phyloP scores from a whole-genome alignment of 2,113 vertebrate species.

The Cairina moschata region DNA sequence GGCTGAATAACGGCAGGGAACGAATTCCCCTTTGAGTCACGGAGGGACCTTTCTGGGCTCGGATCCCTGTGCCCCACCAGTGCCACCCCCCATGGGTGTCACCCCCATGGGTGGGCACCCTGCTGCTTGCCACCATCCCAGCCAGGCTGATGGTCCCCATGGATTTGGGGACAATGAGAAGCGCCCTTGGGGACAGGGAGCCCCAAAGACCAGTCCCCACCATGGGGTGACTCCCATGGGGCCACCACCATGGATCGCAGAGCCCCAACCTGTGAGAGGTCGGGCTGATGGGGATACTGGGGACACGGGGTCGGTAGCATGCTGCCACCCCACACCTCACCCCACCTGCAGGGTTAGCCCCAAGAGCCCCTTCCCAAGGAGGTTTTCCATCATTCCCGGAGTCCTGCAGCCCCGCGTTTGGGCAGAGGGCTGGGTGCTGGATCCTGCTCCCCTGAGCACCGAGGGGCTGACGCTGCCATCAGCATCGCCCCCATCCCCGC shows the following conservation, averaged over 20 bases:
- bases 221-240: not conserved
- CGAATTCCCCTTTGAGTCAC: not conserved
- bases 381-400: not conserved
- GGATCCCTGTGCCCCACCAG: not conserved
- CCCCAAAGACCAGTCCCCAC: accelerated
- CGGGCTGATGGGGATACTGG: not conserved
- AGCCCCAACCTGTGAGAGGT: accelerated
- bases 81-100: not conserved
- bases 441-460: not conserved
- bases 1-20: not conserved
- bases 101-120: not conserved
- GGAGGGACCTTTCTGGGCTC: accelerated
- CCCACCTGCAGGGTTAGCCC: not conserved
- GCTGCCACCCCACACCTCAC: not conserved
- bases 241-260: too few relatives aligned
- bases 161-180: not conserved
- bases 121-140: not conserved
- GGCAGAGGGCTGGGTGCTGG: not conserved
- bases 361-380: not conserved
- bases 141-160: accelerated
- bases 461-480: not conserved
- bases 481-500: not conserved
- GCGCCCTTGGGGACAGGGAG: accelerated
- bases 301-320: not conserved
- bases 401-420: not conserved